Base-by-base conservation (phyloP, 37 sponge, comb jelly and placozoan genomes). In the Geodia barretti region DNA sequence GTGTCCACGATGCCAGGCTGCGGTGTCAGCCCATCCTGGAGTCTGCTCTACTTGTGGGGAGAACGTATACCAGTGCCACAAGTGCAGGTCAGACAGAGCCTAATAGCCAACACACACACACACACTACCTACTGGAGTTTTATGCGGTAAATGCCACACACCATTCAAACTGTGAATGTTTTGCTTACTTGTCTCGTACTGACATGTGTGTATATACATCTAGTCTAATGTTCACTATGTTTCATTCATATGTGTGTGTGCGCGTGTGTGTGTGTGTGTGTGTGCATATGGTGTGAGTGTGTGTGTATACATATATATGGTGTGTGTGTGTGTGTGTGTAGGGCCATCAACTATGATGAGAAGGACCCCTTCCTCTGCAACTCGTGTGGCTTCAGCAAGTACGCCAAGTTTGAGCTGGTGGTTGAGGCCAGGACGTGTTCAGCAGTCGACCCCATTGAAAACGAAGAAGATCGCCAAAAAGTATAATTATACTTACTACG, bases 61-160 rank as follows among this genome's bases (percentile, higher is more conserved):
- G 87, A 97, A 97, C 76, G 97, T 94, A 26, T 94, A 85, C 80
- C 97, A 97, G 85, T 97, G 97, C 64, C 97, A 97, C 85, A 97
- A 97, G 86, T 97, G 97, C 70, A 43, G 54, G 54, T 47, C n/a
- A n/a, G n/a, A 47, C 54, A 47, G 54, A 17, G 54, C 54, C 7
- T 7, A 17, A 7, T 47, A 7, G 7, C 54, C 54, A 47, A 7
- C 54, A 7, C 54, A 47, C 11, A 47, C 54, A 47, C 54, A n/a
- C n/a, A n/a, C n/a, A n/a, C n/a, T n/a, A n/a, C n/a, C n/a, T n/a
- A n/a, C n/a, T n/a, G n/a, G n/a, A n/a, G n/a, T n/a, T n/a, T n/a
- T n/a, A n/a, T n/a, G n/a, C n/a, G n/a, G n/a, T n/a, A n/a, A n/a
- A n/a, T n/a, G n/a, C n/a, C n/a, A n/a, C n/a, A n/a, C n/a, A n/a